phyloP scores from a whole-genome alignment of 1,140 invertebrate species.

The Acarapis woodi region DNA sequence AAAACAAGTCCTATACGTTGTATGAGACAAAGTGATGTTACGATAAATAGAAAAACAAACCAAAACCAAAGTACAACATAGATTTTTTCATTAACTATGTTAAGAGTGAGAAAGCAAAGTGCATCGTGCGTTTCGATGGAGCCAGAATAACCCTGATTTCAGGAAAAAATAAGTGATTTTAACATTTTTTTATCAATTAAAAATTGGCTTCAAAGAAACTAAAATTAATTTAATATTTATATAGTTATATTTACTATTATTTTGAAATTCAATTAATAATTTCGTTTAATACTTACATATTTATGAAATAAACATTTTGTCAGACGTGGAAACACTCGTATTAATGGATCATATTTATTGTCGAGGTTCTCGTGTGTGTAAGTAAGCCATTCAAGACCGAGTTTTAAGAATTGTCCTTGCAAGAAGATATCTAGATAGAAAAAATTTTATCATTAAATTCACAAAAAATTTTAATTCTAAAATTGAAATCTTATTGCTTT shows the following conservation, averaged over 20 bases:
- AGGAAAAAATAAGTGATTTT: background rate
- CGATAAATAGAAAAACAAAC: slow-evolving; percentile 13
- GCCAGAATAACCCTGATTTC: slow-evolving; percentile 13
- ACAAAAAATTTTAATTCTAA: slow-evolving; percentile 46
- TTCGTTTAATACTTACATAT: too few relatives aligned
- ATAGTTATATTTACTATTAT: too few relatives aligned
- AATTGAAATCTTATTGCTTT: slow-evolving; percentile 53
- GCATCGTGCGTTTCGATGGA: slow-evolving; percentile 20
- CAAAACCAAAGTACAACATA: slow-evolving; percentile 43
- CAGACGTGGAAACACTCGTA: slow-evolving; percentile 52
- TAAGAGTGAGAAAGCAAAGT: slow-evolving; percentile 32
- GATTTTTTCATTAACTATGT: slow-evolving; percentile 86
- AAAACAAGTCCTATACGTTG: background rate
- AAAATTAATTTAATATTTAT: too few relatives aligned
- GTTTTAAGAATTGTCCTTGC: slow-evolving; percentile 19
- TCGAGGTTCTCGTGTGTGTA: slow-evolving; percentile 51
- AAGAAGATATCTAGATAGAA: slow-evolving; percentile 21
- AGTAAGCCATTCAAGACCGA: slow-evolving; percentile 24
- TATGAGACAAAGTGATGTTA: slow-evolving; percentile 3
- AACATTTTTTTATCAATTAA: too few relatives aligned
- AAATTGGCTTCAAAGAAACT: too few relatives aligned
- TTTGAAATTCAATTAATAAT: slow-evolving; percentile 13
- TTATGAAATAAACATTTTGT: slow-evolving; percentile 67
- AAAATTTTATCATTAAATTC: slow-evolving; percentile 49
- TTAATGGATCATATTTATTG: slow-evolving; percentile 22